phyloP scores from a whole-genome alignment of 2,113 vertebrate genomes.

The Synchiropus splendidus region DNA sequence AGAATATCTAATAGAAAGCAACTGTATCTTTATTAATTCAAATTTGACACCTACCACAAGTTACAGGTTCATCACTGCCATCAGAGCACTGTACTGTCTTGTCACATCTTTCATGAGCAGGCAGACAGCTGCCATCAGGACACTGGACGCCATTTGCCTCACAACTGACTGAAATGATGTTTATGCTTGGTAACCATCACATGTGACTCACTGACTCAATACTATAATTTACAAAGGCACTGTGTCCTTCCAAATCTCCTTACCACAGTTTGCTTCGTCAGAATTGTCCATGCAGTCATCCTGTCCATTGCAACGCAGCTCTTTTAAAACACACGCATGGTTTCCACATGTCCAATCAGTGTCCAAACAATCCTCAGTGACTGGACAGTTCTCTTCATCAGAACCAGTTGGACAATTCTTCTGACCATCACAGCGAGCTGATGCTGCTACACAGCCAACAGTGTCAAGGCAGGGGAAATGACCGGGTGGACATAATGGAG shows the following conservation, averaged over 20 bases:
- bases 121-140: conserved; percentile 51
- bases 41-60: conserved; percentile 35
- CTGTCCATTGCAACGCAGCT: conserved; percentile 46
- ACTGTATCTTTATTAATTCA: too few relatives aligned
- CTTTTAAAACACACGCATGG: conserved; percentile 50
- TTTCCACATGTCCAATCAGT: conserved; percentile 82
- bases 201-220: too few relatives aligned
- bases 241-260: conserved; percentile 23
- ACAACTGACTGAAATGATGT: conserved; percentile 13
- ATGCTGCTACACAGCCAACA: conserved; percentile 59
- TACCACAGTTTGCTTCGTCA: conserved; percentile 66
- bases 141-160: conserved; percentile 38
- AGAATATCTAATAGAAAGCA: too few relatives aligned
- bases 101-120: conserved; percentile 52
- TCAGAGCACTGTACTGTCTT: conserved; percentile 54
- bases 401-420: conserved; percentile 70
- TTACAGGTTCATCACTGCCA: conserved; percentile 59
- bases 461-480: conserved; percentile 69
- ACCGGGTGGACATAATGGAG: conserved; percentile 51
- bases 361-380: conserved; percentile 51
- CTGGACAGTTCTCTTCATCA: conserved; percentile 67
- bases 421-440: conserved; percentile 66
- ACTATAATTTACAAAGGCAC: too few relatives aligned
- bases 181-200: too few relatives aligned
- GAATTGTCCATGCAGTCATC: conserved; percentile 65